These are phyloP conservation scores for Drepanosiphum platanoidis DNA, from an alignment of 2,888 invertebrate genomes.

Conservation along the genomic window DNA sequence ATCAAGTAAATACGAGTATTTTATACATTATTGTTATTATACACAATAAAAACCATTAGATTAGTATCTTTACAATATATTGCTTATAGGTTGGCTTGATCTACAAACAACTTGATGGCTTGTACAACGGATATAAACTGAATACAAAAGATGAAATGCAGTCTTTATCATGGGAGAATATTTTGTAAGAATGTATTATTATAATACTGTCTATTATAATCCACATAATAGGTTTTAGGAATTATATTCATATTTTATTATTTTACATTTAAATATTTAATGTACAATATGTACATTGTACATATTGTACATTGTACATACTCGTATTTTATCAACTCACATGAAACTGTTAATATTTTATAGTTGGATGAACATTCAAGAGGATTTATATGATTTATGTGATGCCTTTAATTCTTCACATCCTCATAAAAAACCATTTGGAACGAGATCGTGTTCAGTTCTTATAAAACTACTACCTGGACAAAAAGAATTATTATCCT, in stretches of 20 bases:
- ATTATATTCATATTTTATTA: too few species aligned
- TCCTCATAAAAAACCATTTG: constrained; percentile 72
- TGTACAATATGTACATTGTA: background rate
- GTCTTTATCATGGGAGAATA: constrained; percentile 73
- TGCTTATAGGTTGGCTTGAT: constrained; percentile 81
- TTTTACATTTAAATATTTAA: background rate
- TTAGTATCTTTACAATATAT: too few species aligned
- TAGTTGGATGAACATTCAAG: constrained; percentile 77
- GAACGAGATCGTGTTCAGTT: constrained; percentile 74
- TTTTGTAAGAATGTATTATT: constrained; percentile 68
- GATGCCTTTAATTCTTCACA: constrained; percentile 73
- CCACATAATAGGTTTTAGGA: too few species aligned
- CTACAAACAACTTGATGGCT: constrained; percentile 71
- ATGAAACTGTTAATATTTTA: constrained; percentile 47
- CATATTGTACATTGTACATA: background rate
- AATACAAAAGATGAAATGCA: constrained; percentile 73
- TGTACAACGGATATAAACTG: constrained; percentile 74
- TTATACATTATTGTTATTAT: constrained; percentile 74
- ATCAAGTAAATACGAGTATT: constrained; percentile 75
- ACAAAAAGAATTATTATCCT: constrained; percentile 71
- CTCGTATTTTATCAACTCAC: background rate
- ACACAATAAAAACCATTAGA: background rate
- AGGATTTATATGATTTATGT: constrained; percentile 78
- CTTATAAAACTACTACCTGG: constrained; percentile 75
- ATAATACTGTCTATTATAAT: too few species aligned